These are phyloP conservation scores for Xylocampa areola DNA, from an alignment of 2,888 invertebrate species.

Conservation along the genomic window DNA sequence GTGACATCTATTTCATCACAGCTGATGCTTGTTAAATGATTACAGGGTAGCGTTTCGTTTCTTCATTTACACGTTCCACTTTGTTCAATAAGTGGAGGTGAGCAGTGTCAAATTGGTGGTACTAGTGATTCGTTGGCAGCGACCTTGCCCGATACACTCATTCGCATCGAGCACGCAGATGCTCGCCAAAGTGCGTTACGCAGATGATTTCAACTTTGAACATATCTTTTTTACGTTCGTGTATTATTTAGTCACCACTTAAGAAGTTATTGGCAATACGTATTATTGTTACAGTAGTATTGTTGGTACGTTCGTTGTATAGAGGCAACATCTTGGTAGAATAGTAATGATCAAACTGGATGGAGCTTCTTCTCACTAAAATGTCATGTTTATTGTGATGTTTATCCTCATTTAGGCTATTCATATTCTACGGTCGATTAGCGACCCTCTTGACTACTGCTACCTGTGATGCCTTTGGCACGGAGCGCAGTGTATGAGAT, in stretches of 20 bases:
- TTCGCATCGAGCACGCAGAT: constrained; percentile 49
- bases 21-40: constrained; percentile 78
- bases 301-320: constrained; percentile 26
- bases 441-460: constrained; percentile 61
- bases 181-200: constrained; percentile 52
- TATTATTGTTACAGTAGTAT: constrained; percentile 37
- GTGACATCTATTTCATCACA: constrained; percentile 78
- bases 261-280: constrained; percentile 48
- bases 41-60: constrained; percentile 81
- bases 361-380: constrained; percentile 40
- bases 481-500: constrained; percentile 72
- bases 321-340: constrained; percentile 37
- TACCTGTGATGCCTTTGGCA: constrained; percentile 72
- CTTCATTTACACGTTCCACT: constrained; percentile 87
- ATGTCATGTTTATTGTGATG: constrained; percentile 49
- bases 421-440: constrained; percentile 66
- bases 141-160: constrained; percentile 73
- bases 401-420: constrained; percentile 64
- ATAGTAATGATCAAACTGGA: constrained; percentile 48
- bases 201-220: constrained; percentile 45
- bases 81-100: constrained; percentile 85
- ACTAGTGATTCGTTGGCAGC: constrained; percentile 72
- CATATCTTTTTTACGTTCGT: constrained; percentile 30
- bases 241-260: constrained; percentile 42
- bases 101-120: constrained; percentile 83